Evolutionary conservation across 2,797 vertebrate genomes (phyloP).

Genomic region (Hyperoplus immaculatus): DNA sequence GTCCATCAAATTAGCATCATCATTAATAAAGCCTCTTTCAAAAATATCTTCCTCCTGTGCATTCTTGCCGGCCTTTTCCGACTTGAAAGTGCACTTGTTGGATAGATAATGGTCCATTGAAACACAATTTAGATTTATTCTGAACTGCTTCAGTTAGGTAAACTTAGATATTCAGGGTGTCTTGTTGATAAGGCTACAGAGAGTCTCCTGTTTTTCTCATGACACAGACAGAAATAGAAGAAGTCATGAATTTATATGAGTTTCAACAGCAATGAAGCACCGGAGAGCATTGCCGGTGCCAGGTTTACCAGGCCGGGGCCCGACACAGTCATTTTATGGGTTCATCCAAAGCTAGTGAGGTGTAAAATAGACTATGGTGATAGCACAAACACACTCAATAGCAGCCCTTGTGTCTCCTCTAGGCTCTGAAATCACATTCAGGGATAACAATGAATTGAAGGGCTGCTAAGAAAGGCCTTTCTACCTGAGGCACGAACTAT

Average conservation of each 20-base stretch:
- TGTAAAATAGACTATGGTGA: slow-evolving; percentile 84
- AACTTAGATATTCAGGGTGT: slow-evolving; percentile 43
- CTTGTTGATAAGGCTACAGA: slow-evolving; percentile 49
- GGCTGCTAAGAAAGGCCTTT: slow-evolving; percentile 48
- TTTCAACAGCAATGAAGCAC: slow-evolving; percentile 64
- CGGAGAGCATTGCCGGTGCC: slow-evolving; percentile 50
- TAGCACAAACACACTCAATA: slow-evolving; percentile 73
- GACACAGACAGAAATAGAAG: slow-evolving; percentile 56
- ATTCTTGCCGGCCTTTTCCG: slow-evolving; percentile 10
- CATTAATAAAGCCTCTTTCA: slow-evolving; percentile 42
- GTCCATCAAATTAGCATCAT: slow-evolving; percentile 63
- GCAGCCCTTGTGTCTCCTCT: slow-evolving; percentile 69
- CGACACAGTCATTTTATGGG: slow-evolving; percentile 73
- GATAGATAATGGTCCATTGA: slow-evolving; percentile 9
- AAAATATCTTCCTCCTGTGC: slow-evolving; percentile 17
- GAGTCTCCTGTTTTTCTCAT: slow-evolving; percentile 57
- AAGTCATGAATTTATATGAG: slow-evolving; percentile 83
- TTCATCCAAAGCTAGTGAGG: slow-evolving; percentile 85
- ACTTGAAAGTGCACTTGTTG: slow-evolving; percentile 26
- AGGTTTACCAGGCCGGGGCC: slow-evolving; percentile 70
- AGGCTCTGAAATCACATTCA: slow-evolving; percentile 77
- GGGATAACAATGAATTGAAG: slow-evolving; percentile 71
- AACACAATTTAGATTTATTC: slow-evolving; percentile 25
- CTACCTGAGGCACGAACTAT: slow-evolving; percentile 26
- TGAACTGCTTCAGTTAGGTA: slow-evolving; percentile 26